These are phyloP conservation scores for Hipparchia sbordonii DNA, from an alignment of 2,888 invertebrate species.

Conservation along the genomic window DNA sequence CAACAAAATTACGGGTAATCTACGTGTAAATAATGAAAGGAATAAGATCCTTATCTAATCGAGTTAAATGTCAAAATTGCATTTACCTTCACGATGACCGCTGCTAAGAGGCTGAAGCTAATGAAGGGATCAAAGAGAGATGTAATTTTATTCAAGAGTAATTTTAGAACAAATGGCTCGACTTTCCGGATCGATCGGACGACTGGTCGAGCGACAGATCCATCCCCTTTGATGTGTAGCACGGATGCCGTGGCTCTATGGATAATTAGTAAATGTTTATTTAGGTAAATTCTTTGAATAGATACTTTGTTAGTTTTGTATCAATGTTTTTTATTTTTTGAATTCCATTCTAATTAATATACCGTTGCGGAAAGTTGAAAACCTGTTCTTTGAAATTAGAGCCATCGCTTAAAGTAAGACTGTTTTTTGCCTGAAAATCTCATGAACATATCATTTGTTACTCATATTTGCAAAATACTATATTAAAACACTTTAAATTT, in stretches of 20 bases:
- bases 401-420: too few relatives aligned
- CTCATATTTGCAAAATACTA: too few relatives aligned
- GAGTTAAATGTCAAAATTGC: background rate
- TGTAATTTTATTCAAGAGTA: conserved; percentile 49
- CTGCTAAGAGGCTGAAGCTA: conserved; percentile 45
- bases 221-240: conserved; percentile 36
- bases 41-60: background rate
- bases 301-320: conserved; percentile 35
- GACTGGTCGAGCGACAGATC: conserved; percentile 44
- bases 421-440: too few relatives aligned
- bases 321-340: conserved; percentile 14
- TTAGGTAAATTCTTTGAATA: conserved; percentile 35
- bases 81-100: conserved; percentile 8
- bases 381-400: background rate
- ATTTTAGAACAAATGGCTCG: conserved; percentile 55
- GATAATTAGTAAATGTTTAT: conserved; percentile 41
- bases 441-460: too few relatives aligned
- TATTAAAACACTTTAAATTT: too few relatives aligned
- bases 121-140: conserved; percentile 47
- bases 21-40: background rate
- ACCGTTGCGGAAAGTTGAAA: background rate
- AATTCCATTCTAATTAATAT: conserved; percentile 34
- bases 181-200: conserved; percentile 34
- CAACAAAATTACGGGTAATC: background rate
- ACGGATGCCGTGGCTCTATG: conserved; percentile 33